Evolutionary conservation across 2,888 invertebrate species (phyloP).

Genomic region (Drosophila tripunctata): DNA sequence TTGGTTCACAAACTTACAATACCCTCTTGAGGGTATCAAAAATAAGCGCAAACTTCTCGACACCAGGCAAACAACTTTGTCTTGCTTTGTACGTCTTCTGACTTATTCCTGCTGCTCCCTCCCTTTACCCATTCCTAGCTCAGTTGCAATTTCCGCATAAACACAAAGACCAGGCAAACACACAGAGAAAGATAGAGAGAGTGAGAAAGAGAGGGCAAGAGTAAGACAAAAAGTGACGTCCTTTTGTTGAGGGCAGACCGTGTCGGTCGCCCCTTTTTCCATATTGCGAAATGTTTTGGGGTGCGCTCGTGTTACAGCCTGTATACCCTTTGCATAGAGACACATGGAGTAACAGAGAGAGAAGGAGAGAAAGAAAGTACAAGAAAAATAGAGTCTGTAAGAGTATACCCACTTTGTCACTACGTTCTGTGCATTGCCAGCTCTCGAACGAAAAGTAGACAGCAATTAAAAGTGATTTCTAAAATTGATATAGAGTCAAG

Average conservation of each 20-base stretch:
- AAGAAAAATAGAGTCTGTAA: not conserved
- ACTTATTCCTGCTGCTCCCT: not conserved
- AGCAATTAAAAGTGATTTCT: too few relatives aligned
- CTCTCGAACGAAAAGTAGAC: conserved; percentile 1
- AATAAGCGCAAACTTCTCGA: conserved; percentile 53
- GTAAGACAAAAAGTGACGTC: conserved; percentile 3
- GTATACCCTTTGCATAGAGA: conserved; percentile 18
- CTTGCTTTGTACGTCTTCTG: conserved; percentile 22
- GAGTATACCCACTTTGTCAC: conserved; percentile 4
- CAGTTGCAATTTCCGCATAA: conserved; percentile 38
- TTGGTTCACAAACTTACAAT: not conserved
- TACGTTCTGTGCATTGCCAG: too few relatives aligned
- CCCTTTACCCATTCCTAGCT: not conserved
- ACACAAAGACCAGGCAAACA: conserved; percentile 38
- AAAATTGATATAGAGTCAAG: too few relatives aligned
- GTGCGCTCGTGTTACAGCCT: conserved; percentile 40
- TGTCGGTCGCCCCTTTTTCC: conserved; percentile 35
- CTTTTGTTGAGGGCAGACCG: conserved; percentile 11
- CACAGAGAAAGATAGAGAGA: not conserved
- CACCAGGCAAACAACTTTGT: conserved; percentile 57
- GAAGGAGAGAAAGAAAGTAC: not conserved
- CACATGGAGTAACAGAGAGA: not conserved
- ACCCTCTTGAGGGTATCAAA: conserved; percentile 3
- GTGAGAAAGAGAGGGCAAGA: not conserved
- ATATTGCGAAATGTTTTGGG: conserved; percentile 34